phyloP scores from a whole-genome alignment of 2,888 invertebrate species.

The Biston betularia region DNA sequence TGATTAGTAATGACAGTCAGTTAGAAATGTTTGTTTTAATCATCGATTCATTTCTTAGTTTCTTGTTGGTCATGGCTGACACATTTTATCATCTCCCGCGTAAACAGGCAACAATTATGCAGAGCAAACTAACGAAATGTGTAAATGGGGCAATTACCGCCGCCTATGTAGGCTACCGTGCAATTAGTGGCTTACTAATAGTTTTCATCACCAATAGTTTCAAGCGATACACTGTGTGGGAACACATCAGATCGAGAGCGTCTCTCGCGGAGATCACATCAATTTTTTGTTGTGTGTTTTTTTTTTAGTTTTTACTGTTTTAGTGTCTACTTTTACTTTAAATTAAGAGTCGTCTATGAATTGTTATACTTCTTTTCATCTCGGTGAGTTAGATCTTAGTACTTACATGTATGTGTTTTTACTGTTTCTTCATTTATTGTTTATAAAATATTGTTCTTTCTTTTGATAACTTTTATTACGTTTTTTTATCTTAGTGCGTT shows the following conservation, averaged over 20 bases:
- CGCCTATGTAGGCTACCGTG: conserved; percentile 81
- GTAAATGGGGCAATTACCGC: conserved; percentile 86
- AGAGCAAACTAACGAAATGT: conserved; percentile 82
- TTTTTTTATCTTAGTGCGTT: neutral
- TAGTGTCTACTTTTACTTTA: conserved; percentile 18
- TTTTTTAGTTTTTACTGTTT: conserved; percentile 43
- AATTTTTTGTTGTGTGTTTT: conserved; percentile 45
- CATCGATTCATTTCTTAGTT: conserved; percentile 60
- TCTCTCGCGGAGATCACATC: conserved; percentile 72
- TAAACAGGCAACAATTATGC: conserved; percentile 82
- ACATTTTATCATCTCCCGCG: conserved; percentile 73
- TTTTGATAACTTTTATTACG: neutral
- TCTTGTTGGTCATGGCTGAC: conserved; percentile 64
- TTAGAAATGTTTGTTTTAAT: conserved; percentile 35
- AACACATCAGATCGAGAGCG: conserved; percentile 74
- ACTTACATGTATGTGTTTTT: neutral
- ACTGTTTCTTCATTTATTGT: neutral
- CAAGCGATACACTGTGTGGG: conserved; percentile 64
- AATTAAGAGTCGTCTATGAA: neutral
- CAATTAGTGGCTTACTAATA: conserved; percentile 84
- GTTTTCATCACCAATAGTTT: conserved; percentile 83
- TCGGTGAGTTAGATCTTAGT: conserved; percentile 18
- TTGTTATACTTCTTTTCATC: conserved; percentile 6
- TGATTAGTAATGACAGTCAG: conserved; percentile 13
- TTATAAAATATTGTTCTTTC: neutral